Percentiles rank a stretch among this genome's conserved stretches.
Conservation (phyloP, 1,140 invertebrate genomes). For the Cherax quadricarinatus region DNA sequence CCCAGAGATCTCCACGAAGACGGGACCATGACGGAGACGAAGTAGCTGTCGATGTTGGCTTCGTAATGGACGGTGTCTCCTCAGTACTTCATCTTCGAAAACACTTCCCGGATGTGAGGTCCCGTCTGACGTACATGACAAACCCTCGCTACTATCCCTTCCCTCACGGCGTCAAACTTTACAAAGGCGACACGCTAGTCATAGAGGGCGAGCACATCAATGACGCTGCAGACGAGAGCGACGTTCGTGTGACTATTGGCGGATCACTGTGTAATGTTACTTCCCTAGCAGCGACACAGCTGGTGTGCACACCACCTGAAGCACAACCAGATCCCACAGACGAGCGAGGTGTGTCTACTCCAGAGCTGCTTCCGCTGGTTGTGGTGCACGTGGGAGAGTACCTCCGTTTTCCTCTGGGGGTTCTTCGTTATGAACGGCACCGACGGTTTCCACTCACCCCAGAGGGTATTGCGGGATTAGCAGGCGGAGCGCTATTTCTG, state of each 20-base stretch:
- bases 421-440: slow-evolving; percentile 78
- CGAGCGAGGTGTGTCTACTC: slow-evolving; percentile 87
- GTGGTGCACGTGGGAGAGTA: slow-evolving; percentile 93
- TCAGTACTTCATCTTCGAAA: slow-evolving; percentile 91
- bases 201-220: slow-evolving; percentile 96
- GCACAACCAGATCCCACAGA: slow-evolving; percentile 90
- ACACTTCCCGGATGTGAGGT: slow-evolving; percentile 87
- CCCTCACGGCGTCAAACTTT: slow-evolving; percentile 85
- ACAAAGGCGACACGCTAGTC: slow-evolving; percentile 96
- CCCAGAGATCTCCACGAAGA: slow-evolving; percentile 37
- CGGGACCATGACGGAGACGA: slow-evolving; percentile 77
- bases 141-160: slow-evolving; percentile 94
- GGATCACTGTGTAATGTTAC: slow-evolving; percentile 93
- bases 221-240: slow-evolving; percentile 92
- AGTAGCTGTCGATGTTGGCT: slow-evolving; percentile 83
- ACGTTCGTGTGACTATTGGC: slow-evolving; percentile 96
- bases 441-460: slow-evolving; percentile 87
- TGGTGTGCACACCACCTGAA: slow-evolving; percentile 93
- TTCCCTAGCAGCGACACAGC: slow-evolving; percentile 89
- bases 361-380: slow-evolving; percentile 88
- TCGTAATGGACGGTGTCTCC: slow-evolving; percentile 97
- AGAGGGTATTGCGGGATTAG: slow-evolving; percentile 90
- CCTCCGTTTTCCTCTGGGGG: slow-evolving; percentile 88
- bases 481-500: slow-evolving; percentile 88
- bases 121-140: slow-evolving; percentile 90